A percentile compares a stretch with the other conserved stretches of the same genome.
Conservation (phyloP, 2,888 invertebrate genomes). For the Orthosia gothica region DNA sequence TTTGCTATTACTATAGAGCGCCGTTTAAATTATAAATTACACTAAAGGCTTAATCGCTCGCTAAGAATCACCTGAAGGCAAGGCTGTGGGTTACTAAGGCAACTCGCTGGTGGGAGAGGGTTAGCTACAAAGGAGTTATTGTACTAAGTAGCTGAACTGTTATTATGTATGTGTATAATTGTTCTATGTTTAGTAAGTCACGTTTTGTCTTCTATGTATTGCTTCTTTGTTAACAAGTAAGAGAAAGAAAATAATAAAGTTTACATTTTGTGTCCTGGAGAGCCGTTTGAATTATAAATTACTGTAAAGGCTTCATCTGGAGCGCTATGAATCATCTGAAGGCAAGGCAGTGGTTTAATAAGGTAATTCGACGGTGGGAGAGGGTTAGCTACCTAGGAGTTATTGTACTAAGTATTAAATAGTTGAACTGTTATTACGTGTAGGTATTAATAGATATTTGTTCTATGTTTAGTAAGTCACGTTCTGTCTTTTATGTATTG, state of each 20-base stretch:
- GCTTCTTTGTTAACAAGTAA: background rate
- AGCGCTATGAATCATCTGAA: conserved; percentile 42
- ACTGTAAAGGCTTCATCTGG: background rate
- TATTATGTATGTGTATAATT: background rate
- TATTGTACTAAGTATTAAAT: background rate
- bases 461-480: background rate
- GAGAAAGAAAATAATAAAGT: background rate
- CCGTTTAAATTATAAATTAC: background rate
- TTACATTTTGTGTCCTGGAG: background rate
- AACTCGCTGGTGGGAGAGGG: background rate
- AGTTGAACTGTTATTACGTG: background rate
- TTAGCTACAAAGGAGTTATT: background rate
- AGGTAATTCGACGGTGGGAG: background rate
- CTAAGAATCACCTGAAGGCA: conserved; percentile 41
- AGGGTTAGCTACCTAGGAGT: background rate
- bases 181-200: background rate
- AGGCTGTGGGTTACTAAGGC: conserved; percentile 16
- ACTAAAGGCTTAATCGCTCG: background rate
- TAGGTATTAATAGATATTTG: background rate
- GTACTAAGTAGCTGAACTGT: background rate
- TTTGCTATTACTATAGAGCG: background rate
- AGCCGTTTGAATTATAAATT: background rate
- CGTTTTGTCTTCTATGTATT: background rate
- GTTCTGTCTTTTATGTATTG: background rate
- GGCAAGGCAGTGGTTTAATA: conserved; percentile 9